Percentiles rank a stretch among this genome's conserved stretches.
phyloP scores from a whole-genome alignment of 2,113 vertebrate genomes.

The Vombatus ursinus region DNA sequence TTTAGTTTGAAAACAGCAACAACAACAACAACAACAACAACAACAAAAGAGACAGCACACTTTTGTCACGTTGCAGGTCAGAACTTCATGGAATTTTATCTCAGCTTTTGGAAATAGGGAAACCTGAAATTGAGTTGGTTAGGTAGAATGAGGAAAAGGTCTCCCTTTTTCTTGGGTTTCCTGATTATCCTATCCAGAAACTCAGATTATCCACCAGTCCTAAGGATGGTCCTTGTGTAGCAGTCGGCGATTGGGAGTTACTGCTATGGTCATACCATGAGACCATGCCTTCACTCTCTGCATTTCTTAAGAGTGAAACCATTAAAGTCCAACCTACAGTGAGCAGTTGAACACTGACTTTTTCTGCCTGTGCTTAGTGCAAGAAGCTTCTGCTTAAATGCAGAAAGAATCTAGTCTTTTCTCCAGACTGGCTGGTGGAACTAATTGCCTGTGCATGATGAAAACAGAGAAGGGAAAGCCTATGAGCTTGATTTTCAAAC shows the following conservation, averaged over 20 bases:
- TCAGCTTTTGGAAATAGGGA: background rate
- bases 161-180: constrained; percentile 47
- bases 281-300: constrained; percentile 21
- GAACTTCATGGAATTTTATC: constrained; percentile 18
- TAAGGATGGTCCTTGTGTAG: constrained; percentile 34
- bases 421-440: background rate
- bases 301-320: background rate
- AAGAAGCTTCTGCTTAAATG: background rate
- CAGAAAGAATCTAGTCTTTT: background rate
- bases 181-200: constrained; percentile 39
- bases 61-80: background rate
- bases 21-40: background rate
- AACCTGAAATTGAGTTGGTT: constrained; percentile 3
- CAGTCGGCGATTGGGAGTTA: constrained; percentile 23
- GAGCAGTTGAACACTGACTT: background rate
- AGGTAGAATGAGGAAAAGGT: constrained; percentile 28
- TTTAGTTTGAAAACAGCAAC: background rate
- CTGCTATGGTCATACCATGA: constrained; percentile 33
- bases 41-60: background rate
- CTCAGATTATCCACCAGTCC: constrained; percentile 38
- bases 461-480: background rate
- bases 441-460: background rate
- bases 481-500: constrained; percentile 52
- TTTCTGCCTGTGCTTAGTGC: background rate
- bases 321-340: background rate